These are phyloP conservation scores for Oenanthe melanoleuca DNA, from an alignment of 2,113 vertebrate genomes.

Conservation along the genomic window DNA sequence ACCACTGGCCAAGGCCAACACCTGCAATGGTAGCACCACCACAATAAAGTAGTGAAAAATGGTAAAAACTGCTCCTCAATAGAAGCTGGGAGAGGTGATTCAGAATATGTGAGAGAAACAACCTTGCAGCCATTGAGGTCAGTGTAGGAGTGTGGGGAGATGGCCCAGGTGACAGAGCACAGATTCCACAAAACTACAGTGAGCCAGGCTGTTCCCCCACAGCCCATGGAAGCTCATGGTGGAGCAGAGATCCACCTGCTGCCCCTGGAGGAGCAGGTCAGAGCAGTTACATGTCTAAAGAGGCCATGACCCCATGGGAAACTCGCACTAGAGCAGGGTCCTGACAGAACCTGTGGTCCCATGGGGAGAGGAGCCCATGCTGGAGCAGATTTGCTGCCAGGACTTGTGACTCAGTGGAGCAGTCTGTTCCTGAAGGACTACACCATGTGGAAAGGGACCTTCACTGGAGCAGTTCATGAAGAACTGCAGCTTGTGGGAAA, in stretches of 20 bases:
- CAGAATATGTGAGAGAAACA: background rate
- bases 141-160: background rate
- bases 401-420: background rate
- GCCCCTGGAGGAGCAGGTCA: background rate
- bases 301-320: background rate
- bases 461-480: background rate
- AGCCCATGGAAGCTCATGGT: background rate
- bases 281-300: background rate
- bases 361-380: fast-evolving
- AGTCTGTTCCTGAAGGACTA: background rate
- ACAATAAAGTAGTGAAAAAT: background rate
- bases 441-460: background rate
- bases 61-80: background rate
- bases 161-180: background rate
- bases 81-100: background rate
- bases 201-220: background rate
- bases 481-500: background rate
- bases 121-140: fast-evolving
- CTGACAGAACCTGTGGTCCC: background rate
- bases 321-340: fast-evolving
- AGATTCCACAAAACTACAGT: background rate
- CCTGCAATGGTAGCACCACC: background rate
- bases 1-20: background rate
- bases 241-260: background rate
- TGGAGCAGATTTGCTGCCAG: background rate